phyloP scores from a whole-genome alignment of 2,113 vertebrate species.

The Heteronetta atricapilla region DNA sequence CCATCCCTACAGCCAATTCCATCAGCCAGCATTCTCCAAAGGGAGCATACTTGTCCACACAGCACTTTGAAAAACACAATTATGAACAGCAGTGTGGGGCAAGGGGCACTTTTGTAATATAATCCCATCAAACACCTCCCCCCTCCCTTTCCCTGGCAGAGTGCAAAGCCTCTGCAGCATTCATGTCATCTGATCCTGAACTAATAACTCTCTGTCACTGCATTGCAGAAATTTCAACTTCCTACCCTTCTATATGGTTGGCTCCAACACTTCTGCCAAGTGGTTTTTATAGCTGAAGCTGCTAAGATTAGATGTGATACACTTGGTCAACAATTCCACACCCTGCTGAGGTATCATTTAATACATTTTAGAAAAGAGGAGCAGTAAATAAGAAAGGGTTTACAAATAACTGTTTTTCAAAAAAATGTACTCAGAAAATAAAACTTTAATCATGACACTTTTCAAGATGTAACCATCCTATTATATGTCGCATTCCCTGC shows the following conservation, averaged over 20 bases:
- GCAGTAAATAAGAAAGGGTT: conserved; percentile 48
- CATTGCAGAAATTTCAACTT: neutral
- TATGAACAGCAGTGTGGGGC: neutral
- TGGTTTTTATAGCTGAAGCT: neutral
- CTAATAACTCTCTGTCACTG: neutral
- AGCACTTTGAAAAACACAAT: neutral
- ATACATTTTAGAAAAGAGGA: conserved; percentile 18
- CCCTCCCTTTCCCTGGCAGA: neutral
- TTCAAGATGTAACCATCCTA: neutral
- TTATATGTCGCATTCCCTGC: neutral
- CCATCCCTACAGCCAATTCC: neutral
- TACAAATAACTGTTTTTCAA: conserved; percentile 64
- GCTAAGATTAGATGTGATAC: neutral
- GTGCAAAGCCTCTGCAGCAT: neutral
- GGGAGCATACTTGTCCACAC: neutral
- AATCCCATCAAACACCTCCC: neutral
- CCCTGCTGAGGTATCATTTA: neutral
- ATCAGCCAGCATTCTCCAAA: neutral
- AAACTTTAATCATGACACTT: neutral
- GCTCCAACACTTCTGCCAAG: neutral
- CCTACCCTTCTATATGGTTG: neutral
- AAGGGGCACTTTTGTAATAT: neutral
- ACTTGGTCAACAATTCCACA: neutral
- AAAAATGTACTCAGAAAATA: neutral
- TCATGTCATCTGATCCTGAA: neutral